A percentile compares a stretch with the other conserved stretches of the same genome.
phyloP scores from a whole-genome alignment of 2,113 vertebrate species.

The Psittacula cyanocephala region DNA sequence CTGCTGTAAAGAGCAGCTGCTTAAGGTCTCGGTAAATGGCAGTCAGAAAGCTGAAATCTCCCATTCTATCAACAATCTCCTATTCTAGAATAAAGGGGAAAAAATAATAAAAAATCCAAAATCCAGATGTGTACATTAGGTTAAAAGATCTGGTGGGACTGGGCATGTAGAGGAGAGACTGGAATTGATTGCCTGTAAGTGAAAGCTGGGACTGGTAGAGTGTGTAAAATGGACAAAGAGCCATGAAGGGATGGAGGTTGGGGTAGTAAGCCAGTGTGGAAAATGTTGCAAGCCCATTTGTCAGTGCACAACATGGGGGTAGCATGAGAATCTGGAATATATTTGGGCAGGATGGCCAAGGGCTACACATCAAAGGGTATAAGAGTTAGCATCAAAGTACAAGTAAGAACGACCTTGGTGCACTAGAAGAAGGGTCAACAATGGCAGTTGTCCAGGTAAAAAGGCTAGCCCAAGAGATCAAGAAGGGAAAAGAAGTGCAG shows the following conservation, averaged over 20 bases:
- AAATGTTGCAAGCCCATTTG: not conserved
- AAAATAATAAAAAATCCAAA: not conserved
- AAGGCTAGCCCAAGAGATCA: not conserved
- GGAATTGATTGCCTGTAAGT: not conserved
- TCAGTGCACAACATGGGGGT: not conserved
- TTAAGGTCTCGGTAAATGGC: not conserved
- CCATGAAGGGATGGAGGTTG: fast-evolving
- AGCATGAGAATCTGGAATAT: not conserved
- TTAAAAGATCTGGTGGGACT: not conserved
- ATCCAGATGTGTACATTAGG: not conserved
- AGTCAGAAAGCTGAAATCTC: not conserved
- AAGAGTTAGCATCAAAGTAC: not conserved
- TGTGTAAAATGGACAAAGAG: not conserved
- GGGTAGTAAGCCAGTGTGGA: not conserved
- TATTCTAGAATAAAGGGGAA: not conserved
- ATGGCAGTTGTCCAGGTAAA: not conserved
- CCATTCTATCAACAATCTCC: not conserved
- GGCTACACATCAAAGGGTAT: not conserved
- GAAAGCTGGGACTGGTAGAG: not conserved
- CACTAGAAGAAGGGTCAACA: not conserved
- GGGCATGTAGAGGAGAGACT: not conserved
- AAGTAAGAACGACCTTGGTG: not conserved
- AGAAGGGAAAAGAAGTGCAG: not conserved
- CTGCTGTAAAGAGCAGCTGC: not conserved
- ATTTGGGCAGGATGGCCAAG: not conserved